Conservation (phyloP, 2,888 invertebrate genomes). For the Oithona nana region DNA sequence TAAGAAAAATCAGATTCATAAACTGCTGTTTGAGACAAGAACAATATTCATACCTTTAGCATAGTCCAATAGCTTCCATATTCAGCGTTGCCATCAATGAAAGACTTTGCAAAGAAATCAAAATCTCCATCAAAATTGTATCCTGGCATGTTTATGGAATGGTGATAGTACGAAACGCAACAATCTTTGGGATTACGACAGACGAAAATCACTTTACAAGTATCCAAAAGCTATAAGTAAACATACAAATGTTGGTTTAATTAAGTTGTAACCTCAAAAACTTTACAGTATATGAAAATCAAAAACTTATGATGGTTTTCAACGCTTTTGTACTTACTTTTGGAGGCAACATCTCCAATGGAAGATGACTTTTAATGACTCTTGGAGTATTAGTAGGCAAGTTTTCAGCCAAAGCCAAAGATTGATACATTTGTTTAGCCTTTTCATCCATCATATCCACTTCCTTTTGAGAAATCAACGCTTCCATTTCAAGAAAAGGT, state of each 20-base stretch:
- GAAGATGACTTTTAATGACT: not conserved
- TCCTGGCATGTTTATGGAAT: not conserved
- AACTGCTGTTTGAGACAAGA: too few species aligned
- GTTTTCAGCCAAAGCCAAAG: too few species aligned
- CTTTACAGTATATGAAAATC: too few species aligned
- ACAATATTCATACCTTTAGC: not conserved
- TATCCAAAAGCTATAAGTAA: too few species aligned
- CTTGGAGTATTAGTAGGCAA: too few species aligned
- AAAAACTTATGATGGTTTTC: too few species aligned
- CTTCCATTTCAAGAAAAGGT: slow-evolving; percentile 19
- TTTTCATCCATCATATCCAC: too few species aligned
- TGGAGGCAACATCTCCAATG: not conserved
- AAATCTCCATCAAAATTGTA: not conserved
- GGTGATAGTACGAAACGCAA: not conserved
- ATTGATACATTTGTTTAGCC: too few species aligned
- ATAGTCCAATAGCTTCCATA: not conserved
- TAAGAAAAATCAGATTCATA: not conserved
- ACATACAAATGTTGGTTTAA: too few species aligned
- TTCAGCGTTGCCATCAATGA: not conserved
- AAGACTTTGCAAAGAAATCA: not conserved
- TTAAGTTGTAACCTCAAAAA: too few species aligned
- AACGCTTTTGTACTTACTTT: too few species aligned
- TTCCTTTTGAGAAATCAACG: too few species aligned
- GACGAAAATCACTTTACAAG: not conserved
- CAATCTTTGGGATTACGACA: not conserved